Base-by-base conservation (phyloP, 1,140 invertebrate species). In the Drosophila quadrilineata region DNA sequence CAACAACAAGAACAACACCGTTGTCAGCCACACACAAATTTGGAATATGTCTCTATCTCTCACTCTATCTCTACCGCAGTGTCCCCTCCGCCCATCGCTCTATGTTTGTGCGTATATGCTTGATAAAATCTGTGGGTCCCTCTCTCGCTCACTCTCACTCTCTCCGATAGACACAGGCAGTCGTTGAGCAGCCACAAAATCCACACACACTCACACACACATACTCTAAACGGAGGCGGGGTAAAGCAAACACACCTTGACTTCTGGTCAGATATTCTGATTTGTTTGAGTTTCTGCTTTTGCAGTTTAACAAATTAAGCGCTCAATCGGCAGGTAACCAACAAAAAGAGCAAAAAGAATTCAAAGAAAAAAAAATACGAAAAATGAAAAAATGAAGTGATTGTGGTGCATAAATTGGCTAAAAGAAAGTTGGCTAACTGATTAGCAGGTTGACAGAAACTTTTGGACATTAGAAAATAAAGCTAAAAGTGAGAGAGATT, bases 271-370 rank as follows among this genome's bases (percentile, higher is more conserved):
- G 82, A 71, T 79, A 75, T 76, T 87, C 73, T 71, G 84, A 80
- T 88, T 85, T 88, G 85, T 88, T 88, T 88, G 85, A 80, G 72
- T 88, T 88, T 88, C 85, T 85, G 87, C 85, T 88, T 88, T 80
- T 73, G 71, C 52, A 76, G 75, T 73, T 88, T 85, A 88, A 77
- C 75, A 88, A 88, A 88, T 88, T 88, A 88, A 88, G 85, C 85
- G 77, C 77, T 77, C 77, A 84, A 82, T 82, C 77, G 67, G 60
- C 58, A 84, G 72, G 60, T 70, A 56, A 76, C 70, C 43, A 52
- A 28, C 26, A 48, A 46, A 40, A 64, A 53, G 50, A 64, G 35
- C 36, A 56, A 36, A 66, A 65, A 52, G 9, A 17, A 2, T 5
- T 35, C 6, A 16, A 36, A 19, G 21, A 45, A 22, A 21, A 28